These are phyloP conservation scores for Beroe ovata DNA, from an alignment of 37 sponge, comb jelly and placozoan species.

Conservation along the genomic window DNA sequence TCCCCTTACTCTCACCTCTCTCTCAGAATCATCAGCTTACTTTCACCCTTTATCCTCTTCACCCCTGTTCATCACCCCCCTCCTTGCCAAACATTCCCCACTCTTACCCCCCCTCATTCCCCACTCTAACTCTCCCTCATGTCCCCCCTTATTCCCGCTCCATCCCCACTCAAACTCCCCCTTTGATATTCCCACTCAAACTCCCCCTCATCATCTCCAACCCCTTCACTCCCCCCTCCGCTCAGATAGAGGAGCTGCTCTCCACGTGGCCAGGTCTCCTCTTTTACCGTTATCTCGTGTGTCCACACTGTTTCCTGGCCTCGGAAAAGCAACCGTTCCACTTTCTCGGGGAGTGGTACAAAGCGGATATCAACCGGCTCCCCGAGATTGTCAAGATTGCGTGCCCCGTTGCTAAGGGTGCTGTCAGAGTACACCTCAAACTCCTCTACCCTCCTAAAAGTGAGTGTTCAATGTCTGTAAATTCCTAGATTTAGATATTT, in stretches of 20 bases:
- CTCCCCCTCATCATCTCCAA: neutral
- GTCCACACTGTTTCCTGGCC: slow-evolving; percentile 67
- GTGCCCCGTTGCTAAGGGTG: slow-evolving; percentile 61
- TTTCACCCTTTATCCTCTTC: too few relatives aligned
- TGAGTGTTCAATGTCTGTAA: neutral
- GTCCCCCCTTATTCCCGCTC: too few relatives aligned
- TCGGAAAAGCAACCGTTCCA: slow-evolving; percentile 4
- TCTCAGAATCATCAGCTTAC: too few relatives aligned
- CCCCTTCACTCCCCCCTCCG: neutral
- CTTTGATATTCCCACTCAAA: neutral
- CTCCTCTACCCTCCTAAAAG: slow-evolving; percentile 56
- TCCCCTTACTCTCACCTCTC: too few relatives aligned
- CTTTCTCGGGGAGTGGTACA: slow-evolving; percentile 58
- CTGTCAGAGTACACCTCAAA: slow-evolving; percentile 63
- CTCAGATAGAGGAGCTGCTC: slow-evolving; percentile 38
- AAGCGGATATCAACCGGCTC: slow-evolving; percentile 16
- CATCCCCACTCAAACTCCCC: too few relatives aligned
- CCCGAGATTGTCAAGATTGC: slow-evolving; percentile 67
- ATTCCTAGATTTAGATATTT: too few relatives aligned
- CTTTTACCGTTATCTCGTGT: slow-evolving; percentile 52
- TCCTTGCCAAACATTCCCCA: too few relatives aligned
- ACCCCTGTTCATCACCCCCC: too few relatives aligned
- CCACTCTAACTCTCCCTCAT: too few relatives aligned
- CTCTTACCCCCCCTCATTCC: too few relatives aligned
- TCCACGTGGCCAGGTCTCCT: slow-evolving; percentile 43